Base-by-base conservation (phyloP, 2,888 invertebrate species). In the Drosophila leonis region DNA sequence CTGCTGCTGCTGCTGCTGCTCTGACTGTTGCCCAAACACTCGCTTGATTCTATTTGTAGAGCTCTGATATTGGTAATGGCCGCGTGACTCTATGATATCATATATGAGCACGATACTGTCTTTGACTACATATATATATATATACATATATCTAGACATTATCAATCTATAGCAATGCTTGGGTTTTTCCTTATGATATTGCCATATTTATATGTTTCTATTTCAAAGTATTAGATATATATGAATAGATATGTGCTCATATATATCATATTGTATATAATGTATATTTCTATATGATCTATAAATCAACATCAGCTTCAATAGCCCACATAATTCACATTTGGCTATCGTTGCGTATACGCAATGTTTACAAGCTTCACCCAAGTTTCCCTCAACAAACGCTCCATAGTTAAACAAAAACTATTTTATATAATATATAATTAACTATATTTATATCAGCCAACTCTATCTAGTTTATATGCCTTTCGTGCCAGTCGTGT, bases 21-120 rank as follows among this genome's bases (percentile, higher is more conserved):
- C 24, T 51, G 57, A 68, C 71, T 76, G 68, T 41, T 62, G 70
- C 41, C 62, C 62, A 61, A 78, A 78, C 78, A 72, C 64, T 75
- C 74, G 74, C 74, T 75, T 76, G 65, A 62, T 65, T 65, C 72
- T 77, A 62, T 78, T 61, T 67, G 68, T 73, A 56, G 20, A 61
- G 63, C 57, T 59, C 57, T 70, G 56, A 52, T 27, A 44, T 54
- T 63, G 46, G 72, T 24, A 60, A 65, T 72, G 60, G 33, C n/a
- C 33, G 15, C 56, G 56, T 71, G 37, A 18, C 54, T 18, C n/a
- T 54, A 54, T 55, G 41, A 42, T 56, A 56, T 56, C 56, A 56
- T 41, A 39, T 55, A 41, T 29, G 13, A 9, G n/a, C 41, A 31
- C 31, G 31, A 31, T 31, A 55, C 48, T 29, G 18, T 31, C 35